phyloP scores from a whole-genome alignment of 2,797 vertebrate genomes.

The Bryconaethiops microstoma region DNA sequence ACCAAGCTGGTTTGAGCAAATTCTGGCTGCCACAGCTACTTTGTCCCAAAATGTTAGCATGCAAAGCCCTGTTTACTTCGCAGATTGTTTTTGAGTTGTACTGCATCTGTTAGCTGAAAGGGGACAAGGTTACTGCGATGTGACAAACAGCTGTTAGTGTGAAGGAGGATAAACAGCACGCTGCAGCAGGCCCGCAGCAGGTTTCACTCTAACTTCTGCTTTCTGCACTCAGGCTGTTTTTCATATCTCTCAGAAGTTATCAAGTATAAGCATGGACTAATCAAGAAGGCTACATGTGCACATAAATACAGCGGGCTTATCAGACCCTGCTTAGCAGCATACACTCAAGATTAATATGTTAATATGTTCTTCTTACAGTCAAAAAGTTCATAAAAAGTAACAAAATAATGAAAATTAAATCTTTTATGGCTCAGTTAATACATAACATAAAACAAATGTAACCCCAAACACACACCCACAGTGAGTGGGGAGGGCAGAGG shows the following conservation, averaged over 20 bases:
- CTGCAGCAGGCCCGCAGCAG: conserved; percentile 28
- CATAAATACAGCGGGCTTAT: background rate
- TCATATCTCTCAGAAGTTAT: conserved; percentile 34
- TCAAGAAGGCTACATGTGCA: conserved; percentile 6
- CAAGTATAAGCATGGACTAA: background rate
- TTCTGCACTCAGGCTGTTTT: conserved; percentile 37
- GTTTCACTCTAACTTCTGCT: conserved; percentile 44
- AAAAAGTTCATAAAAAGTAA: background rate
- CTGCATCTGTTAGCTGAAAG: conserved; percentile 21
- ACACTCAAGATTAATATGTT: background rate
- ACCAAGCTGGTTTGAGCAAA: background rate
- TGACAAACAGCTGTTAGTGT: conserved; percentile 45
- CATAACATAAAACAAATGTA: background rate
- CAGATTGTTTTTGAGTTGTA: conserved; percentile 1
- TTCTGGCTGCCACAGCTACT: background rate
- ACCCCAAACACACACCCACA: conserved; percentile 1
- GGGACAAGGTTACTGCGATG: conserved; percentile 18
- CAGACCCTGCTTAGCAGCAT: background rate
- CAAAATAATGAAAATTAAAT: background rate
- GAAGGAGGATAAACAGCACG: conserved; percentile 19
- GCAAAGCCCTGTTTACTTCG: conserved; percentile 10
- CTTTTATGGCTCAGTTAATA: background rate
- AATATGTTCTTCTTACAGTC: background rate
- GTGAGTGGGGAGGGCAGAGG: conserved; percentile 4
- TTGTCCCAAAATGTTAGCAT: conserved; percentile 1